These are phyloP conservation scores for Caenorhabditis japonica DNA, from an alignment of 2,888 invertebrate species.

Conservation along the genomic window DNA sequence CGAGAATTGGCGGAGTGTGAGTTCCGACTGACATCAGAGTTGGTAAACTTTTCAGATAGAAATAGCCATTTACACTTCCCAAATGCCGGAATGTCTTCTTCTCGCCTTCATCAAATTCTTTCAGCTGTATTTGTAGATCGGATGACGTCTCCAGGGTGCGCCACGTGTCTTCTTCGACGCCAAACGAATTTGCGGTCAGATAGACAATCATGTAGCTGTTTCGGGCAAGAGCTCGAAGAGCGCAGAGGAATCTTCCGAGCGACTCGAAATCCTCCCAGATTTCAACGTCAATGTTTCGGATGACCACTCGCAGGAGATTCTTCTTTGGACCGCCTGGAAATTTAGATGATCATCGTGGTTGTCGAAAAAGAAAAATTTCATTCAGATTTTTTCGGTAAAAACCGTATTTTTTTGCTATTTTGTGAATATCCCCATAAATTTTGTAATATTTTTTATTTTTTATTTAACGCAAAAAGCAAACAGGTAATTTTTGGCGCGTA, in stretches of 20 bases:
- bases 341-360: neutral
- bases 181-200: slow-evolving; percentile 24
- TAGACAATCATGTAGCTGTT: slow-evolving; percentile 39
- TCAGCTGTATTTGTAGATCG: slow-evolving; percentile 37
- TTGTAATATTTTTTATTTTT: no score
- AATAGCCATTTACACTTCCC: slow-evolving; percentile 45
- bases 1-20: slow-evolving; percentile 47
- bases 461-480: no score
- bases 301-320: slow-evolving; percentile 40
- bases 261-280: slow-evolving; percentile 40
- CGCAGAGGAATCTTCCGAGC: slow-evolving; percentile 27
- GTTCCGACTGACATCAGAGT: slow-evolving; percentile 44
- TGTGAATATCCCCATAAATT: no score
- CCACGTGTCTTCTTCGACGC: slow-evolving; percentile 13
- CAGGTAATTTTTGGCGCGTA: no score
- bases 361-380: no score
- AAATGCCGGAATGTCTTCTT: slow-evolving; percentile 46
- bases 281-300: slow-evolving; percentile 28
- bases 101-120: slow-evolving; percentile 41
- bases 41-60: slow-evolving; percentile 31
- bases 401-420: no score
- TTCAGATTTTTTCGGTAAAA: no score
- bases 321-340: slow-evolving; percentile 45
- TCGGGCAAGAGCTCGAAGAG: slow-evolving; percentile 24
- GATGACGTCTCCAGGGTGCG: slow-evolving; percentile 22